These are phyloP conservation scores for Panthera uncia DNA, from an alignment of 2,113 vertebrate genomes.

Conservation along the genomic window DNA sequence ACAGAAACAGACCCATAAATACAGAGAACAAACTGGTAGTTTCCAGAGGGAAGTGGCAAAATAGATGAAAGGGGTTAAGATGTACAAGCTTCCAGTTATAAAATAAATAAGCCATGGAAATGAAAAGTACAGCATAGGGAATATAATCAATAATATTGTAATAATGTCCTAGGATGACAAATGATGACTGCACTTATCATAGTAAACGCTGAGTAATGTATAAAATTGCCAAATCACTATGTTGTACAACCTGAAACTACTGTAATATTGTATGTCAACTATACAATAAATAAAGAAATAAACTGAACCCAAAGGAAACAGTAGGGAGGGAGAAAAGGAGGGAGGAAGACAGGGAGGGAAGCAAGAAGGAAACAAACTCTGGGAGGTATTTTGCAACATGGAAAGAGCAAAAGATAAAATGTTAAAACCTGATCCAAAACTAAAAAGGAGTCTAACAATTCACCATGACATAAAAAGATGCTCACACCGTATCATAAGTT, in stretches of 20 bases:
- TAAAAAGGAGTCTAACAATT: background rate
- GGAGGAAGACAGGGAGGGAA: background rate
- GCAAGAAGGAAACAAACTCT: background rate
- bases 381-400: background rate
- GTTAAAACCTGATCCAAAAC: conserved; percentile 17
- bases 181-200: background rate
- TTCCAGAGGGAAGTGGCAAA: background rate
- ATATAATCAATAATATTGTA: background rate
- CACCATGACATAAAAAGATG: background rate
- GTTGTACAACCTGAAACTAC: background rate
- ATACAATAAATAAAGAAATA: background rate
- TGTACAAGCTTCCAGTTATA: background rate
- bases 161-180: background rate
- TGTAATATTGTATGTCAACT: background rate
- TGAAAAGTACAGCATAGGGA: background rate
- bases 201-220: background rate
- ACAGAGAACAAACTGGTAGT: background rate
- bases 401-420: conserved; percentile 33
- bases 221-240: background rate
- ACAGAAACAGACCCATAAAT: background rate
- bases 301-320: background rate
- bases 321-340: background rate
- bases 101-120: background rate
- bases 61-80: background rate
- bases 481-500: background rate